Base-by-base conservation (phyloP, 2,113 vertebrate genomes). In the Protobothrops mucrosquamatus region DNA sequence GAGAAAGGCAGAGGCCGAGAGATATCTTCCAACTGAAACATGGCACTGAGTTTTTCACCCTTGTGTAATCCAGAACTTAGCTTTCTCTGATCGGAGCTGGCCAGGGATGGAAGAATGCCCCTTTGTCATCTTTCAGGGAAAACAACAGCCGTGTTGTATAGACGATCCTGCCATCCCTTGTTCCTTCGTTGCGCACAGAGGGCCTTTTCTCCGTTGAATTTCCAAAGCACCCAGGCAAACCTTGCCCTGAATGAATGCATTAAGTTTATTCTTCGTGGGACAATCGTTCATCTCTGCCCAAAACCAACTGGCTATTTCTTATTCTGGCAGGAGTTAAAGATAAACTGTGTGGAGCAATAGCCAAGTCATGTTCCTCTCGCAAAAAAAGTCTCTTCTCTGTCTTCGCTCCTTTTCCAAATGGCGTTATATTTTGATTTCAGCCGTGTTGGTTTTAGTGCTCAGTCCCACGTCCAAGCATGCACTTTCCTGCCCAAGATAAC, bases 391-490 rank as follows among this genome's bases (percentile, higher is more conserved):
- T 88, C 1, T 39, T 9, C n/a, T 89, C 12, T 5, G 10, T 85
- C 18, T 52, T 64, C 39, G 1, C n/a, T 88, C 81, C 46, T 86
- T 56, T 92, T 55, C 11, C 24, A 5, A 3, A 4, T 91, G 26
- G 64, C 7, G 29, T 85, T n/a, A 46, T 92, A 46, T 8, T 18
- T 39, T 92, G 34, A 87, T 34, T 85, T 93, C 39, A 88, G 34
- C 48, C 15, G 22, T 26, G 26, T 0, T 15, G 20, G 1, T 0
- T 61, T 34, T 0, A 81, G 64, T 87, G 43, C 46, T 91, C 24
- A n/a, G 11, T 88, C 2, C 4, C 90, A 91, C 54, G 23, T 56
- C 2, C 24, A 81, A 56, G 7, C 2, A 8, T 39, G n/a, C 15
- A 23, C 14, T 56, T 15, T 43, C 34, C 9, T 55, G 29, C 43